Evolutionary conservation across 2,113 vertebrate species (phyloP).

Genomic region (Gobio gobio): DNA sequence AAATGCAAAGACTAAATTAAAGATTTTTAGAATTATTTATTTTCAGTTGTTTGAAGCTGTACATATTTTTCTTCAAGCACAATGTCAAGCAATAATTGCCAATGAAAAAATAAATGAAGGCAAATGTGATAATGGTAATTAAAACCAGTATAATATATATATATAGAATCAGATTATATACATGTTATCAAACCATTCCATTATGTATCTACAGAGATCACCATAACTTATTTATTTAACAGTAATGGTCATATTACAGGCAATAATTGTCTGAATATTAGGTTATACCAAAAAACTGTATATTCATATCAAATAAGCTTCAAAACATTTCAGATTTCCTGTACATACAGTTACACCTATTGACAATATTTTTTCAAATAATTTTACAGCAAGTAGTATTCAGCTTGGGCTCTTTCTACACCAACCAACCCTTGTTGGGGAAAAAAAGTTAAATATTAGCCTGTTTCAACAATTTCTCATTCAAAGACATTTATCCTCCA

Average conservation of each 20-base stretch:
- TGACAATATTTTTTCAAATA: constrained; percentile 17
- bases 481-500: background rate
- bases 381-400: constrained; percentile 20
- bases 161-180: constrained; percentile 49
- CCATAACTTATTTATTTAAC: constrained; percentile 21
- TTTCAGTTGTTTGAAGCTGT: constrained; percentile 58
- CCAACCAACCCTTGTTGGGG: background rate
- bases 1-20: constrained; percentile 20
- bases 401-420: constrained; percentile 17
- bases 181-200: constrained; percentile 47
- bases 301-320: constrained; percentile 31
- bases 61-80: constrained; percentile 56
- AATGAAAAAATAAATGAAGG: constrained; percentile 49
- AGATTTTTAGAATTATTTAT: constrained; percentile 50
- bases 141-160: constrained; percentile 48
- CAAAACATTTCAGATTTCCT: constrained; percentile 11
- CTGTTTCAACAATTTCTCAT: no score
- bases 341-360: constrained; percentile 10
- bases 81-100: constrained; percentile 48
- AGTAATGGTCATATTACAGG: constrained; percentile 34
- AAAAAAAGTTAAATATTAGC: no score
- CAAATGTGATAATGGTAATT: constrained; percentile 50
- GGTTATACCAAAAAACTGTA: constrained; percentile 13
- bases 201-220: constrained; percentile 30
- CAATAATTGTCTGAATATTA: background rate